Percentiles rank a stretch among this genome's conserved stretches.
These are phyloP conservation scores for Drosophila anomalata DNA, from an alignment of 2,888 invertebrate genomes.

Conservation along the genomic window DNA sequence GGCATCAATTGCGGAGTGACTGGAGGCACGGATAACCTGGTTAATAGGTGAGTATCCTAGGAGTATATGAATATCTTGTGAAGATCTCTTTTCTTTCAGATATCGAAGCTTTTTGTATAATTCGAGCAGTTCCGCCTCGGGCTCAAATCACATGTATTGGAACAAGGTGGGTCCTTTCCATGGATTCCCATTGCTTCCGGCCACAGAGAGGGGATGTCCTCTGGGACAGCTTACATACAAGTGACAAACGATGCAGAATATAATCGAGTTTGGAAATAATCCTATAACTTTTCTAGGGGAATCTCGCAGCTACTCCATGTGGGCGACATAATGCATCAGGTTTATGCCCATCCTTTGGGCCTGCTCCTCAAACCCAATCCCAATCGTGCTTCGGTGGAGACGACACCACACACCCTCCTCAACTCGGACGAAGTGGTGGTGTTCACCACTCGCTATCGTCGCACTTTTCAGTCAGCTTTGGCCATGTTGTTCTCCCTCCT, in stretches of 20 bases:
- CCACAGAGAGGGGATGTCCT: slow-evolving; percentile 88
- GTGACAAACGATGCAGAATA: slow-evolving; percentile 61
- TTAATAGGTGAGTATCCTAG: slow-evolving; percentile 76
- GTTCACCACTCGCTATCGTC: slow-evolving; percentile 92
- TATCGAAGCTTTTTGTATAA: slow-evolving; percentile 83
- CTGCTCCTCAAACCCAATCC: slow-evolving; percentile 73
- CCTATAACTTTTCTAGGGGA: slow-evolving; percentile 85
- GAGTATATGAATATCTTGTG: not conserved
- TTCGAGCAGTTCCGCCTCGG: slow-evolving; percentile 77
- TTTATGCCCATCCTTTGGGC: slow-evolving; percentile 85
- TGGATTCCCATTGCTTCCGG: slow-evolving; percentile 91
- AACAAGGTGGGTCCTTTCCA: slow-evolving; percentile 92
- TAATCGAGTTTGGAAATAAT: not conserved
- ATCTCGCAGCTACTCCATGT: slow-evolving; percentile 92
- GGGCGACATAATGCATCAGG: slow-evolving; percentile 88
- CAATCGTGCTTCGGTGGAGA: slow-evolving; percentile 58
- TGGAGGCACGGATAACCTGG: slow-evolving; percentile 83
- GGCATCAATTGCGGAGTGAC: slow-evolving; percentile 89
- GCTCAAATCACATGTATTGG: slow-evolving; percentile 88
- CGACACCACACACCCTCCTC: slow-evolving; percentile 81
- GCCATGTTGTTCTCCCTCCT: slow-evolving; percentile 91
- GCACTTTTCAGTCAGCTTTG: slow-evolving; percentile 96
- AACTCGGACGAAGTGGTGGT: slow-evolving; percentile 87
- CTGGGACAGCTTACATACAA: slow-evolving; percentile 92
- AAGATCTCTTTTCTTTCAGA: slow-evolving; percentile 48